phyloP scores from a whole-genome alignment of 2,113 vertebrate species.

The Megalops atlanticus region DNA sequence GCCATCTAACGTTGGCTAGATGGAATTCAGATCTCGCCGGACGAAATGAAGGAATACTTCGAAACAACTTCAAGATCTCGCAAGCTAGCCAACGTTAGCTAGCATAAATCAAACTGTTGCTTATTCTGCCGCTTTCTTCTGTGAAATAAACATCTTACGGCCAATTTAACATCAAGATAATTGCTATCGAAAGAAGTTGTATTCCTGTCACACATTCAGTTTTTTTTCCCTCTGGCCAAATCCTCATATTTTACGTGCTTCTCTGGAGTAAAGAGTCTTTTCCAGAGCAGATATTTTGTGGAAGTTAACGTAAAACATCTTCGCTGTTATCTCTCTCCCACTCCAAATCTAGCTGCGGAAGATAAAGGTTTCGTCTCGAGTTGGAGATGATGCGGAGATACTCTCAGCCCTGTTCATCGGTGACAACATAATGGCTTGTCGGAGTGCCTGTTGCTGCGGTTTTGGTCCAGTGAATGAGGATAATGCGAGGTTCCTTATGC shows the following conservation, averaged over 20 bases:
- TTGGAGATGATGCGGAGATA: slow-evolving; percentile 2
- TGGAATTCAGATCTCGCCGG: too few relatives aligned
- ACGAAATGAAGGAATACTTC: too few relatives aligned
- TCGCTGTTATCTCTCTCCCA: background rate
- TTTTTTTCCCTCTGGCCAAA: too few relatives aligned
- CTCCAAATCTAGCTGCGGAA: background rate
- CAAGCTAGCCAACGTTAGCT: background rate
- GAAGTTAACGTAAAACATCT: background rate
- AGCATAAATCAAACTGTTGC: background rate
- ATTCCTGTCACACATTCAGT: background rate
- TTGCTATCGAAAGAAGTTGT: background rate
- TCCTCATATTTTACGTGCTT: background rate
- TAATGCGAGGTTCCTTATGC: slow-evolving; percentile 76
- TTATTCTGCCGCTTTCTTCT: background rate
- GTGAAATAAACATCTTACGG: background rate
- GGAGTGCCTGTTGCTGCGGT: slow-evolving; percentile 60
- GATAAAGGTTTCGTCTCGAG: background rate
- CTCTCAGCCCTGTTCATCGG: background rate
- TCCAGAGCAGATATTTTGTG: background rate
- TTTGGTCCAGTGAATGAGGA: slow-evolving; percentile 72
- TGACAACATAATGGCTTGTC: slow-evolving; percentile 68
- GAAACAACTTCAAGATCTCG: too few relatives aligned
- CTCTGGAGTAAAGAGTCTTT: background rate
- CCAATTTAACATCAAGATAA: background rate
- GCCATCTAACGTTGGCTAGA: too few relatives aligned